Evolutionary conservation across 2,797 vertebrate genomes (phyloP), one percentile per base, ranked within the genome.

Genomic region (Cossypha polioptera): DNA sequence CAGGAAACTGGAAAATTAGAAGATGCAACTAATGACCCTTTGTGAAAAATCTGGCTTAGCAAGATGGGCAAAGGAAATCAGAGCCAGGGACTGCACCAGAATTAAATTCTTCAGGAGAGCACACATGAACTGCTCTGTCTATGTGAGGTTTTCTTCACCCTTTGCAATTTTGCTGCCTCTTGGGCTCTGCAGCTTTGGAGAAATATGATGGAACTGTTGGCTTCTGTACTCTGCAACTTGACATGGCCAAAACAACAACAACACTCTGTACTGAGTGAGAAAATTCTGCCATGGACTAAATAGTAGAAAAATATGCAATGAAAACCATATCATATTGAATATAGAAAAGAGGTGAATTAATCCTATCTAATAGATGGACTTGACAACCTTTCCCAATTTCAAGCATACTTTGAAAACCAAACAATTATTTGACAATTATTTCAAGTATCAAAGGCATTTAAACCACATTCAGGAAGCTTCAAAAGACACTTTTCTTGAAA

Each of bases 1-100:
- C 78, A 86, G 71, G 75, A 83, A 91, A 53, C 57, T n/a, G 89
- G 78, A 91, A 92, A 90, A 88, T 71, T 29, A 80, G 66, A 61
- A 91, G 75, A 59, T 1, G 25, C 55, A 91, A 38, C 47, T 48
- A 80, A 85, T 1, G 8, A 88, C 47, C 59, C 51, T 55, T 55
- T 3, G 1, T 77, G 78, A 76, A 73, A 53, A 71, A 50, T 71
- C 72, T 71, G 75, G 43, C 57, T 91, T 33, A 53, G 89, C 31
- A 73, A 47, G 51, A 91, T n/a, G 66, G 62, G 80, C 83, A 83
- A 59, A 57, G 78, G 78, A 63, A 73, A 63, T n/a, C 85, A 36
- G 87, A 38, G 78, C 42, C 90, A 94, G 76, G 62, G 76, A 38
- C 75, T 24, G 67, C 69, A 66, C 42, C 63, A 68, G 62, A 69